Evolutionary conservation across 2,113 vertebrate species (phyloP), one percentile per base, ranked within the genome.

Genomic region (Microtus oregoni): DNA sequence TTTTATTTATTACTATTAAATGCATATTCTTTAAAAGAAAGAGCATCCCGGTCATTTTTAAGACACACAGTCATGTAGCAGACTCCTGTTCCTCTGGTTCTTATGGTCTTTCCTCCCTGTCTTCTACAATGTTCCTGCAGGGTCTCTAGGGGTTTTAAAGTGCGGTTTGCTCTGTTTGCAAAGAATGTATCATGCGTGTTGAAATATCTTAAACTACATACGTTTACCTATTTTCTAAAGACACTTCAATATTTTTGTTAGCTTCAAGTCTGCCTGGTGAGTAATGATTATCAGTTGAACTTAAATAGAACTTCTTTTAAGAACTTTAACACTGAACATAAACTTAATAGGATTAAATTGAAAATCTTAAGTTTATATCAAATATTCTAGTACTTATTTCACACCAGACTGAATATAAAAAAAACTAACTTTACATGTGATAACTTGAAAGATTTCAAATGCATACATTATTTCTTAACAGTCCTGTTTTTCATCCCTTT

Each of bases 1-100:
- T 7, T 81, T 92, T 92, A 58, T 75, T 92, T 89, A 32, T 91
- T 90, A 35, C 7, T 85, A 76, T 81, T 91, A 70, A 83, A n/a
- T 89, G 41, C 13, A 12, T 17, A 14, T 87, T 90, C 61, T 89
- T 86, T 35, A 68, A 68, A 32, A 86, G 52, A 61, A 65, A 24
- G 20, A 28, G 7, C 22, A 38, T 63, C 52, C 32, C 6, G 17
- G 22, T 5, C 13, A 41, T 41, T 83, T 61, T 38, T 63, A 38
- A 83, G 55, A 38, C 79, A 61, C 52, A 58, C 32, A 61, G n/a
- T 8, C 58, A 41, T 61, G 79, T 17, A 61, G 55, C n/a, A 7
- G 6, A 41, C 22, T 61, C 35, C 22, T 61, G n/a, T 55, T 41
- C 55, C 22, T 63, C 22, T 61, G 1, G 7, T 3, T 17, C 13